Base-by-base conservation (phyloP, 2,888 invertebrate species). In the Drosophila monieri region DNA sequence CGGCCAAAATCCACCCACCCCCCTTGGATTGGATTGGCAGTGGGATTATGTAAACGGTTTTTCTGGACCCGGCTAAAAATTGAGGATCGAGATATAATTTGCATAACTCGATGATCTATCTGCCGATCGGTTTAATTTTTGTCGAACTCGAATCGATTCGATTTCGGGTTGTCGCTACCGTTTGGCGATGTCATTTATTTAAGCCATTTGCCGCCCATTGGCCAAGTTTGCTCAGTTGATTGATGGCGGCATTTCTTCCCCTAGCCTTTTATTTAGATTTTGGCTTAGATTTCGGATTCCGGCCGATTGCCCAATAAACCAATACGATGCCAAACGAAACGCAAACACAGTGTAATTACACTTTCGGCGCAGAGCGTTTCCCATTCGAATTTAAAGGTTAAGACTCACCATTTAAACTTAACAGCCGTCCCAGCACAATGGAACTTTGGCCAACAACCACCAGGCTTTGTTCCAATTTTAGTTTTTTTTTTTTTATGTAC, bases 361-460 rank as follows among this genome's bases (percentile, higher is more conserved):
- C 49, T 62, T 48, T 35, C 35, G 14, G 35, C 3, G 48, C 12
- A 39, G 62, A 49, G 64, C 61, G 61, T 49, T 51, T 66, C 44
- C 64, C 75, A 62, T 68, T 69, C 79, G 73, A 75, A 68, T 86
- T 80, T 73, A 84, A 80, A 80, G 86, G 86, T 80, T 80, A 86
- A 86, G 55, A 62, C 80, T 67, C 66, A 83, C 62, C 84, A 80
- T 80, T 85, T 83, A 77, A 79, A 77, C 73, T 75, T 76, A 74
- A 78, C 58, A 79, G 77, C 74, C 74, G 18, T 65, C 62, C 65
- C 68, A 80, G 69, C 57, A 80, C 72, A 70, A 78, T 41, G 43
- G 66, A 14, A 32, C 27, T 14, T 47, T 35, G 21, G 48, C 68
- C 68, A 54, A 64, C 58, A 18, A 18, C 56, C 54, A 64, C 41